Conservation (phyloP, 1,140 invertebrate species). For the Oreohelix idahoensis region DNA sequence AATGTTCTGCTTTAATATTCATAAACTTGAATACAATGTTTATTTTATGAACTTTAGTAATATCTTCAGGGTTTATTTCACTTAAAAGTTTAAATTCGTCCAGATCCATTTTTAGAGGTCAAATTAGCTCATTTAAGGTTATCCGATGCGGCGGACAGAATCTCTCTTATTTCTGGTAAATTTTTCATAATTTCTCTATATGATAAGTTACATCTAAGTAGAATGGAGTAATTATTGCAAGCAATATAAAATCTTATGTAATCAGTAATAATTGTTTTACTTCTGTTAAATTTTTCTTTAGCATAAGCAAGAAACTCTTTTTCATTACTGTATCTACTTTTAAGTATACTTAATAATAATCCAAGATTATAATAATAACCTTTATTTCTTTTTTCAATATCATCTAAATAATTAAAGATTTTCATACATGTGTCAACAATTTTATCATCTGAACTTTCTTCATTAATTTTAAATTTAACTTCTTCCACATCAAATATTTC, state of each 20-base stretch:
- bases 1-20: neutral
- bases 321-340: neutral
- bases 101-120: slow-evolving; percentile 3
- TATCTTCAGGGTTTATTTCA: neutral
- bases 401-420: neutral
- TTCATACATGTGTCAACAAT: neutral
- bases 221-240: neutral
- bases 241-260: neutral
- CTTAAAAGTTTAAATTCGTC: neutral
- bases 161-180: too few species aligned
- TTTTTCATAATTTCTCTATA: too few species aligned
- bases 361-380: slow-evolving; percentile 7
- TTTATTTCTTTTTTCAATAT: slow-evolving; percentile 2
- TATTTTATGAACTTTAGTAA: neutral
- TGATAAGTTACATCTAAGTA: too few species aligned
- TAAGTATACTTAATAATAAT: neutral
- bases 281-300: neutral
- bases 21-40: neutral
- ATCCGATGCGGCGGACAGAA: too few species aligned
- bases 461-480: too few species aligned
- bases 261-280: slow-evolving; percentile 4
- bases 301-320: neutral
- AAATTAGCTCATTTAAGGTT: too few species aligned
- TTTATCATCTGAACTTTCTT: too few species aligned
- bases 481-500: too few species aligned